Conservation (phyloP, 2,888 invertebrate genomes). For the Cryptophagus acutangulus region DNA sequence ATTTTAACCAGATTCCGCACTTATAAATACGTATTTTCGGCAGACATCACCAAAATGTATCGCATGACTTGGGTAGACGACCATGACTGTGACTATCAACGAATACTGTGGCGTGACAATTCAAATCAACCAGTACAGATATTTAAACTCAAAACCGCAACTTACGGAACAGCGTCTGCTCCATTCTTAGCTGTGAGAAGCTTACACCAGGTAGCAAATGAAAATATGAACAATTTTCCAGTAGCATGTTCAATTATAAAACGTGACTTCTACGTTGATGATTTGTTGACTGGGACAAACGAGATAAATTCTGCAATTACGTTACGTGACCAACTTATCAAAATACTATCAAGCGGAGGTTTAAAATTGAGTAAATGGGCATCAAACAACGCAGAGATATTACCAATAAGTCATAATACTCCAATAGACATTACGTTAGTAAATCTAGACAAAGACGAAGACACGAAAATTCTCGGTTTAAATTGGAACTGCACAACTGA, state of each 20-base stretch:
- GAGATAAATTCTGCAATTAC: slow-evolving; percentile 14
- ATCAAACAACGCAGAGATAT: slow-evolving; percentile 9
- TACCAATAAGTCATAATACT: slow-evolving; percentile 8
- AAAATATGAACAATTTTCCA: slow-evolving; percentile 13
- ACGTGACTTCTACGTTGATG: slow-evolving; percentile 26
- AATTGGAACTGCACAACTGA: slow-evolving; percentile 13
- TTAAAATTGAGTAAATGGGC: slow-evolving; percentile 21
- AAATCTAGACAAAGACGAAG: slow-evolving; percentile 15
- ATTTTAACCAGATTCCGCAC: slow-evolving; percentile 13
- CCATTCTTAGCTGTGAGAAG: neutral
- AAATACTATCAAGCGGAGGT: slow-evolving; percentile 16
- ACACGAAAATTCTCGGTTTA: slow-evolving; percentile 18
- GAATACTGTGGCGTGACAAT: slow-evolving; percentile 12
- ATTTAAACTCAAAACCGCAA: slow-evolving; percentile 21
- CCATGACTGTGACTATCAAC: slow-evolving; percentile 1
- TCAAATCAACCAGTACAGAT: slow-evolving; percentile 10
- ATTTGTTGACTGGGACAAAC: slow-evolving; percentile 18
- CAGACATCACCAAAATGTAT: slow-evolving; percentile 19
- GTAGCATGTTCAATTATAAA: slow-evolving; percentile 14
- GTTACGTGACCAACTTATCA: slow-evolving; percentile 17
- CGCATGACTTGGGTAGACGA: slow-evolving; percentile 13
- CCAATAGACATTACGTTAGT: slow-evolving; percentile 10
- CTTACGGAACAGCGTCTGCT: slow-evolving; percentile 24
- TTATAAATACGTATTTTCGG: slow-evolving; percentile 12
- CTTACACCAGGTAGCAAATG: slow-evolving; percentile 17